phyloP scores from a whole-genome alignment of 1,140 invertebrate species.

The Agrypnia vestita region DNA sequence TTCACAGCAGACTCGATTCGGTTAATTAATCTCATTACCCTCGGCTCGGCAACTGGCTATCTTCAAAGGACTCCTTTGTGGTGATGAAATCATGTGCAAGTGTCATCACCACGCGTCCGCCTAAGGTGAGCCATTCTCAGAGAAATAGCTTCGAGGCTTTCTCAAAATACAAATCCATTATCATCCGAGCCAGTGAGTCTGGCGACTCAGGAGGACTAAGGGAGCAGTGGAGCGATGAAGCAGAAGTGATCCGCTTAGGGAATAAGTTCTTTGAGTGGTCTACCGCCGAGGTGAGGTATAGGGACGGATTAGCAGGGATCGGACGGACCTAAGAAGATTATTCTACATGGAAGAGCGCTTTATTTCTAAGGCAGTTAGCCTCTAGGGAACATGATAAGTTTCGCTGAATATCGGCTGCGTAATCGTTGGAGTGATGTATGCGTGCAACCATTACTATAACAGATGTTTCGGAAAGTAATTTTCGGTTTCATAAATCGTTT shows the following conservation, averaged over 20 bases:
- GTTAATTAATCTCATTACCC: conserved; percentile 32
- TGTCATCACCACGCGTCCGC: conserved; percentile 32
- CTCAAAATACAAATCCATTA: conserved; percentile 12
- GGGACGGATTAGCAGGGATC: conserved; percentile 19
- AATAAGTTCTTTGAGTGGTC: conserved; percentile 30
- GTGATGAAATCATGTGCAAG: conserved; percentile 33
- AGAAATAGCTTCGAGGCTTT: neutral
- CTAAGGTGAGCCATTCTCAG: conserved; percentile 17
- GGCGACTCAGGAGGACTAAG: neutral
- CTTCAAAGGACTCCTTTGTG: conserved; percentile 39
- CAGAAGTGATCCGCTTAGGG: conserved; percentile 23
- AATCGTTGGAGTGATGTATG: neutral
- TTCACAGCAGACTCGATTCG: conserved; percentile 1
- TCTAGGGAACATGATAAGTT: neutral
- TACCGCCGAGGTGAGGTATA: conserved; percentile 12
- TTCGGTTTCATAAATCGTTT: neutral
- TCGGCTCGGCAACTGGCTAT: conserved; percentile 13
- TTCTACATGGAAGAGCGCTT: conserved; percentile 2
- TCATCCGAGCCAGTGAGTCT: conserved; percentile 12
- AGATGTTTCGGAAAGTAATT: neutral
- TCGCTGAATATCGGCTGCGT: neutral
- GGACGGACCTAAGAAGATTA: conserved; percentile 14
- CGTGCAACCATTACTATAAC: neutral
- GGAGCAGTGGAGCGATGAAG: neutral
- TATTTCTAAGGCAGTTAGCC: conserved; percentile 13